A percentile compares a stretch with the other conserved stretches of the same genome.
Evolutionary conservation across 1,140 invertebrate genomes (phyloP).

Genomic region (Octopus bimaculoides): DNA sequence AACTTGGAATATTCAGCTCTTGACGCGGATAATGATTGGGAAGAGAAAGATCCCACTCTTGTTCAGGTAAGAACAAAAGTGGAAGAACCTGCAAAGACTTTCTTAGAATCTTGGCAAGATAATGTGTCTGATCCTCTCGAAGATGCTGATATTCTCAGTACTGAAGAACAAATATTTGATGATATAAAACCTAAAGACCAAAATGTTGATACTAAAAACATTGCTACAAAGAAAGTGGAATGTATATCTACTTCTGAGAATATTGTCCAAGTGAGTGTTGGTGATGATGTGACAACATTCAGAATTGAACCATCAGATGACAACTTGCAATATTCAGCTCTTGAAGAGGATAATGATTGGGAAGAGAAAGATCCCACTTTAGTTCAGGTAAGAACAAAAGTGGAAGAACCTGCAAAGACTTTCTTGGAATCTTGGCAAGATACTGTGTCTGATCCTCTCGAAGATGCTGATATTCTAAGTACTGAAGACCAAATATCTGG

Average conservation of each 20-base stretch:
- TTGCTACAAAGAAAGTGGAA: too few species aligned
- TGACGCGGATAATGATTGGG: not conserved
- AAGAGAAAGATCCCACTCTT: not conserved
- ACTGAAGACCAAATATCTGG: too few species aligned
- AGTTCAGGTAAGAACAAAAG: too few species aligned
- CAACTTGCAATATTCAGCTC: not conserved
- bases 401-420: not conserved
- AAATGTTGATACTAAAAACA: too few species aligned
- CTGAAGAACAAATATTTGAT: too few species aligned
- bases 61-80: not conserved
- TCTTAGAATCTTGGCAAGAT: not conserved
- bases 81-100: not conserved
- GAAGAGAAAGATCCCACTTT: not conserved
- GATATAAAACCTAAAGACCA: too few species aligned
- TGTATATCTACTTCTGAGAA: too few species aligned
- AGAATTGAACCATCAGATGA: not conserved
- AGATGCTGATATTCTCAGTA: not conserved
- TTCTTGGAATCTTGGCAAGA: not conserved
- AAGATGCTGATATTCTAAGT: not conserved
- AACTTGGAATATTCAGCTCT: not conserved
- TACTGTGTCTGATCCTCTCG: not conserved
- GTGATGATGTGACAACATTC: too few species aligned
- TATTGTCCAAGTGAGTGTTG: too few species aligned
- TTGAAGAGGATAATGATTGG: not conserved
- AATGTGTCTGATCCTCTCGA: not conserved